A percentile compares a stretch with the other conserved stretches of the same genome.
Conservation (phyloP, 2,797 vertebrate genomes). For the Syngnathus rostellatus region DNA sequence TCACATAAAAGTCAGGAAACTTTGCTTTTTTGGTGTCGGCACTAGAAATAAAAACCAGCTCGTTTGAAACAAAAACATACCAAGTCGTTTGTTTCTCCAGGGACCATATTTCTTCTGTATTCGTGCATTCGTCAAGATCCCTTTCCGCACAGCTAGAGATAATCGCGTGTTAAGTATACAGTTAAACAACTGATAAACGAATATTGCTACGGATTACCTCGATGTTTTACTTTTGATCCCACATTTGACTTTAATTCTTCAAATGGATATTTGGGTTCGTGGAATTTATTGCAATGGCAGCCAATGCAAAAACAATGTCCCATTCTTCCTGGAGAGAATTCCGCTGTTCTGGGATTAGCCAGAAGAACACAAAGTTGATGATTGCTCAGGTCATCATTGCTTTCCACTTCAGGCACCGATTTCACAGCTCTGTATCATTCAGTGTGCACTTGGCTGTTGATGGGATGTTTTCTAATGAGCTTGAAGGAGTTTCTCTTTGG, state of each 20-base stretch:
- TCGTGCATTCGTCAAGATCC: not conserved
- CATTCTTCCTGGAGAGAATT: slow-evolving; percentile 15
- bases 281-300: slow-evolving; percentile 29
- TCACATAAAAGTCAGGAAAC: not conserved
- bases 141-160: not conserved
- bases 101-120: not conserved
- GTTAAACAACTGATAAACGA: not conserved
- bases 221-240: not conserved
- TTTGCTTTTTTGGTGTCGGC: no score
- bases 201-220: slow-evolving; percentile 25
- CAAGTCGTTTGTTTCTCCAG: not conserved
- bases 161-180: not conserved
- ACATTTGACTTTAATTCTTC: not conserved
- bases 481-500: not conserved
- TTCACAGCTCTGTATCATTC: not conserved
- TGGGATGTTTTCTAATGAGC: not conserved
- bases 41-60: not conserved
- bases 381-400: not conserved
- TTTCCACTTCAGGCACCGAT: not conserved
- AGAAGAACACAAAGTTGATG: slow-evolving; percentile 6
- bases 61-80: not conserved
- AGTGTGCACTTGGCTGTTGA: not conserved
- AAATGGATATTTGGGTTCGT: slow-evolving; percentile 5
- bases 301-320: slow-evolving; percentile 37
- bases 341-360: not conserved